Evolutionary conservation across 1,140 invertebrate genomes (phyloP).

Genomic region (Drosophila carrolli): DNA sequence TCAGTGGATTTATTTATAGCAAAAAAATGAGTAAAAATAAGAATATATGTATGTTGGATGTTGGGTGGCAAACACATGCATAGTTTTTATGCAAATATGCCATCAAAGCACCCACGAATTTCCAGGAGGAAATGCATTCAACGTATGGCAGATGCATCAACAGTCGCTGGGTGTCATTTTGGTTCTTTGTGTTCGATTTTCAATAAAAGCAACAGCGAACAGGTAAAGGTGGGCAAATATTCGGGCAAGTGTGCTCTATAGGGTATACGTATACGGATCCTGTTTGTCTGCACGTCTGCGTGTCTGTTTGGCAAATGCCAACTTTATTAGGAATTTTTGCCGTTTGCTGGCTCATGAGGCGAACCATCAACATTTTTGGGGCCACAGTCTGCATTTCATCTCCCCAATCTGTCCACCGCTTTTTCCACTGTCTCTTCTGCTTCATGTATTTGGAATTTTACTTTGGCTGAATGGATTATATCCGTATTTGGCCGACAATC

Average conservation of each 20-base stretch:
- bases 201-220: conserved; percentile 55
- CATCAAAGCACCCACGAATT: conserved; percentile 8
- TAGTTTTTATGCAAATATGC: conserved; percentile 73
- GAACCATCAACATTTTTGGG: conserved; percentile 23
- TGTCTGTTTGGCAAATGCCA: conserved; percentile 77
- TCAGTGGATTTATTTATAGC: conserved; percentile 66
- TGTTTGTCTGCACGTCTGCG: conserved; percentile 67
- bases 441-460: conserved; percentile 45
- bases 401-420: neutral
- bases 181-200: conserved; percentile 54
- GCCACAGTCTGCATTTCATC: neutral
- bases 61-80: conserved; percentile 47
- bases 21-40: conserved; percentile 14
- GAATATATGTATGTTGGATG: neutral
- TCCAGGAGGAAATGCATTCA: conserved; percentile 41
- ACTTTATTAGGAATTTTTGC: conserved; percentile 77
- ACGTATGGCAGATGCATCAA: conserved; percentile 18
- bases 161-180: conserved; percentile 43
- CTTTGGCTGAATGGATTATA: conserved; percentile 49
- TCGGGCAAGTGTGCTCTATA: conserved; percentile 4
- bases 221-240: conserved; percentile 11
- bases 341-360: conserved; percentile 33
- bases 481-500: conserved; percentile 38
- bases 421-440: conserved; percentile 4
- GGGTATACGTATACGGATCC: conserved; percentile 28